Conservation (phyloP, 2,113 vertebrate genomes). For the Ptilonorhynchus violaceus region DNA sequence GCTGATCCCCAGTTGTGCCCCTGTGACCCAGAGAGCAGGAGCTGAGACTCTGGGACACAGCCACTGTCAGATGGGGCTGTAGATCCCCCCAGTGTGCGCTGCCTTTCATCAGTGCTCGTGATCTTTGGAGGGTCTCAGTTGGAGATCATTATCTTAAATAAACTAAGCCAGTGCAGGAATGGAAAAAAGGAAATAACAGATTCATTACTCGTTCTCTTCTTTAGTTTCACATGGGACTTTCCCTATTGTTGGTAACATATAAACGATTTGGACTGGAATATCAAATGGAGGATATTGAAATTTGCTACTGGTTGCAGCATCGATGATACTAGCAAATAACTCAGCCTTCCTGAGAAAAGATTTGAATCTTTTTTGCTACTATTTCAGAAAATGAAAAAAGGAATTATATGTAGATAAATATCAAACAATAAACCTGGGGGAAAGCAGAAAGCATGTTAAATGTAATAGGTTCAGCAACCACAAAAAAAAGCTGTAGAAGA, state of each 20-base stretch:
- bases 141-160: conserved; percentile 10
- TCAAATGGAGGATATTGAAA: neutral
- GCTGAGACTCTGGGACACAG: neutral
- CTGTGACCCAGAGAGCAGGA: accelerated
- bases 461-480: neutral
- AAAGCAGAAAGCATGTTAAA: neutral
- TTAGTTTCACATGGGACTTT: neutral
- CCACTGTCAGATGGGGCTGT: neutral
- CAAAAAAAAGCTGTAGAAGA: neutral
- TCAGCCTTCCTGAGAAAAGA: neutral
- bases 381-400: neutral
- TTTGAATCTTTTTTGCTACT: neutral
- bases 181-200: neutral
- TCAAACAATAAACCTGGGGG: neutral
- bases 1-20: neutral
- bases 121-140: neutral
- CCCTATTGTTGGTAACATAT: neutral
- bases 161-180: neutral
- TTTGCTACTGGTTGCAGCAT: neutral
- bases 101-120: neutral
- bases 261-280: neutral
- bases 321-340: neutral
- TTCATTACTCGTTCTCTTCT: neutral
- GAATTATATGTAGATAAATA: neutral
- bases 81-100: neutral